Evolutionary conservation across 2,888 invertebrate genomes (phyloP), one percentile per base, ranked within the genome.

Genomic region (Epinotia ramella): DNA sequence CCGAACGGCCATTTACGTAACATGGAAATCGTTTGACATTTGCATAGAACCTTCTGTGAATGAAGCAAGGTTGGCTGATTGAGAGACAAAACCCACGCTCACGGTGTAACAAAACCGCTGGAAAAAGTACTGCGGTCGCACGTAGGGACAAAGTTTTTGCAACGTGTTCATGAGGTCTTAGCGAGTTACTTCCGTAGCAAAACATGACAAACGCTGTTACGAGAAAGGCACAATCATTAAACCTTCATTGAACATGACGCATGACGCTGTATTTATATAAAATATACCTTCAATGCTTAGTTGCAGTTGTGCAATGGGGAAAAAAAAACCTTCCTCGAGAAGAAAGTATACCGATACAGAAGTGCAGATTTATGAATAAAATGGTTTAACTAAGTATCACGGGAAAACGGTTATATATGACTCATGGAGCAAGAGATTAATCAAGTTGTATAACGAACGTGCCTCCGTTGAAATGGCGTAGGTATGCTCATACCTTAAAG

Each of bases 361-460:
- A 88, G 75, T 80, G 69, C 76, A 79, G 80, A 81, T 83, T 84
- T 80, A 84, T 65, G 65, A 46, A 62, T 65, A 77, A 73, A 77
- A 77, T 56, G 62, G 44, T 65, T 68, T 72, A 73, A 65, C 46
- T 69, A 65, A 67, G 49, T 73, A 65, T 60, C 20, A 67, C 44
- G 40, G 24, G n/a, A 64, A 69, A 64, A 77, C 79, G 80, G 79
- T 80, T 79, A 73, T 33, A 77, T 75, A 76, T 87, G 86, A 87
- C 80, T 87, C 87, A 86, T 80, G 59, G 70, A 70, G 64, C 67
- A 72, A 75, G 77, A 82, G 78, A 81, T 80, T 81, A 84, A 81
- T 79, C 78, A 76, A 78, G 59, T 66, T 56, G 24, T 57, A 69
- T 69, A 49, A 74, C 77, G 33, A 66, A 68, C 53, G 72, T 49